These are phyloP conservation scores for Anolis apletophallus DNA, from an alignment of 2,797 vertebrate genomes.

Conservation along the genomic window DNA sequence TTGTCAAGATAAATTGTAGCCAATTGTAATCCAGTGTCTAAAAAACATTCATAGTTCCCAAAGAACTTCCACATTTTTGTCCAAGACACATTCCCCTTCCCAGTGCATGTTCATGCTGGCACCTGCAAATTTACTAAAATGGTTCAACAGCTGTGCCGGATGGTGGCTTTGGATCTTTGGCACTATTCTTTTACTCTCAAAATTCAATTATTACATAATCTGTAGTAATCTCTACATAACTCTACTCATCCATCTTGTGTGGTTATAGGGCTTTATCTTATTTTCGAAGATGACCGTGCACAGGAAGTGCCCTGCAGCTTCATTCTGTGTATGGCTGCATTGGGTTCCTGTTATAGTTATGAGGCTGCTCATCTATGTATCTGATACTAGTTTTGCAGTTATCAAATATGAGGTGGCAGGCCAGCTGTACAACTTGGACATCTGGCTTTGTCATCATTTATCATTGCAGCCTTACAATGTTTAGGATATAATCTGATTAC, in stretches of 20 bases:
- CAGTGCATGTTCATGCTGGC: neutral
- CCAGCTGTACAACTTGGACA: neutral
- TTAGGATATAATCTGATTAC: neutral
- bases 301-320: neutral
- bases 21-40: neutral
- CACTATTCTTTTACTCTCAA: neutral
- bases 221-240: neutral
- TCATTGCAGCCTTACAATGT: neutral
- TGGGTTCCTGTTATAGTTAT: neutral
- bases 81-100: too few species aligned
- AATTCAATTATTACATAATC: neutral
- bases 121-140: neutral
- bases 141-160: neutral
- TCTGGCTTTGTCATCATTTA: neutral
- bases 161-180: neutral
- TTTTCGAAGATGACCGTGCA: neutral
- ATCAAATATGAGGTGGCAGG: neutral
- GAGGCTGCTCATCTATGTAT: neutral
- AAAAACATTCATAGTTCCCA: neutral
- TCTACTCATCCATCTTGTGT: neutral
- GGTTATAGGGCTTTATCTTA: neutral
- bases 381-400: neutral
- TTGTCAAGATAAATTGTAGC: neutral
- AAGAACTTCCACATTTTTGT: neutral
- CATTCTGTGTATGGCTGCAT: neutral